Conservation (phyloP, 2,797 vertebrate genomes). For the Rhodeus uyekii region DNA sequence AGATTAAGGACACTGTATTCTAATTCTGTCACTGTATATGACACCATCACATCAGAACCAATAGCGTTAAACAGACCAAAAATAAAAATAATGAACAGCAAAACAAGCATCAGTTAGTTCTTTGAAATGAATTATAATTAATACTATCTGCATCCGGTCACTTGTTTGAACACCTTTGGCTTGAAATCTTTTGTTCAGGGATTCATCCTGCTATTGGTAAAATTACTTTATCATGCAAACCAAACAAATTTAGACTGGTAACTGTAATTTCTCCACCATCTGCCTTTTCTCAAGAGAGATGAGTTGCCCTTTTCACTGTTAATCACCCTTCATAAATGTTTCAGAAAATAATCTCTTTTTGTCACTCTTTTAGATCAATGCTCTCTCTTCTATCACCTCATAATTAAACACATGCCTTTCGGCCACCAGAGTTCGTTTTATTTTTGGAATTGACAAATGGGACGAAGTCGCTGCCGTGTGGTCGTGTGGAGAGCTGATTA, state of each 20-base stretch:
- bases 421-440: conserved; percentile 43
- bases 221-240: neutral
- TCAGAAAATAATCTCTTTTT: conserved; percentile 15
- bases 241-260: neutral
- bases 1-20: conserved; percentile 40
- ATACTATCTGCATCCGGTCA: neutral
- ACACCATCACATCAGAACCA: conserved; percentile 3
- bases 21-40: conserved; percentile 35
- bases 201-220: neutral
- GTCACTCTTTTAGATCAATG: conserved; percentile 25
- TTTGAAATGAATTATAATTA: neutral
- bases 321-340: conserved; percentile 14
- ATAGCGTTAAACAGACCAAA: neutral
- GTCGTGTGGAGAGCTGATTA: neutral
- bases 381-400: conserved; percentile 31
- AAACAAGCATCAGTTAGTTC: neutral
- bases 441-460: conserved; percentile 43
- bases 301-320: neutral
- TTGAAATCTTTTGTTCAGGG: neutral
- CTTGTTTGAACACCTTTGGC: neutral
- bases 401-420: conserved; percentile 35
- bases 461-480: neutral
- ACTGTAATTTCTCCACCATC: neutral
- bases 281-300: neutral
- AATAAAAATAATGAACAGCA: neutral